Evolutionary conservation across 2,797 vertebrate genomes (phyloP).

Genomic region (Mus spretus): DNA sequence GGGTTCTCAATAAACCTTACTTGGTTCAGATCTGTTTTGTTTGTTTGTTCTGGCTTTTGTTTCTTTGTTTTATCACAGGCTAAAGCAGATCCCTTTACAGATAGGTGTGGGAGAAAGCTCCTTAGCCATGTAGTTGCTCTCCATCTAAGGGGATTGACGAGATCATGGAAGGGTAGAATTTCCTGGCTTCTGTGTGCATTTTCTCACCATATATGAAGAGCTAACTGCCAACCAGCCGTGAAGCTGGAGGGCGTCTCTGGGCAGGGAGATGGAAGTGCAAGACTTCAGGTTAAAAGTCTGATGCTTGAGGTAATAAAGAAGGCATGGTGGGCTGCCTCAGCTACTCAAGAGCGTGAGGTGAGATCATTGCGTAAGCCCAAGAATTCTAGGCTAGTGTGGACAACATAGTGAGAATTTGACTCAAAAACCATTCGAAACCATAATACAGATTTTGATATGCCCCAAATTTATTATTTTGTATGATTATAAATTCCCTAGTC

Average conservation of each 20-base stretch:
- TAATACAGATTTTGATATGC: not conserved
- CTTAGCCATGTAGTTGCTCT: not conserved
- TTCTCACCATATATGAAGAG: not conserved
- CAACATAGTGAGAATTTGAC: not conserved
- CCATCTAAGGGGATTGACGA: not conserved
- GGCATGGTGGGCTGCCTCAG: not conserved
- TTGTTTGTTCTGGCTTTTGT: not conserved
- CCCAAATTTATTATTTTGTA: not conserved
- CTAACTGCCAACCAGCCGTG: not conserved
- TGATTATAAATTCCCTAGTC: not conserved
- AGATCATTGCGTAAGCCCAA: not conserved
- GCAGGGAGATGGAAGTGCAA: not conserved
- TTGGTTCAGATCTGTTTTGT: not conserved
- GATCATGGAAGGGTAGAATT: not conserved
- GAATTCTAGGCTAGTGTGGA: not conserved
- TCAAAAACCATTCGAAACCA: not conserved
- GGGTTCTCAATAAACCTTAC: not conserved
- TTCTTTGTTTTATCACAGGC: not conserved
- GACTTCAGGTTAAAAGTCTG: not conserved
- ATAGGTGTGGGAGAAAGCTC: not conserved
- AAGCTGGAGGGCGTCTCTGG: not conserved
- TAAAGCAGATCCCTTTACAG: conserved; percentile 35
- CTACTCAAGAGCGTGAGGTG: not conserved
- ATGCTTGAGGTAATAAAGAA: not conserved
- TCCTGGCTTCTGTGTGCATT: not conserved